Conservation (phyloP, 2,113 vertebrate species). For the Odocoileus virginianus region DNA sequence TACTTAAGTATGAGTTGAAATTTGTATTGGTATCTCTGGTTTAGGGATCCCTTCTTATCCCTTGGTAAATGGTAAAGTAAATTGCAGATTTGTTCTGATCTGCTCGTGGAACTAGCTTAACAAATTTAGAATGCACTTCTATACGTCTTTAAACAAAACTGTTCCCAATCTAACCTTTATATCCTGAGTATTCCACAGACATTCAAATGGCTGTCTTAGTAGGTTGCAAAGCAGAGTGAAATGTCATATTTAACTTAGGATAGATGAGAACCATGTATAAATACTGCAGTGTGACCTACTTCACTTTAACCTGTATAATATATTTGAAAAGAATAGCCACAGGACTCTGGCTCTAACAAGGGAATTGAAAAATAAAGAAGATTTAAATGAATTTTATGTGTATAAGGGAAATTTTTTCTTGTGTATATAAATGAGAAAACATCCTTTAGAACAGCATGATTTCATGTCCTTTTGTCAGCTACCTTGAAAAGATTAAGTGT, state of each 20-base stretch:
- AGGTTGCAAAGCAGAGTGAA: neutral
- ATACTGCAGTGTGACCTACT: neutral
- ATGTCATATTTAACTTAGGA: constrained; percentile 28
- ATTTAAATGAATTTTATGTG: constrained; percentile 10
- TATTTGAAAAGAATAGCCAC: neutral
- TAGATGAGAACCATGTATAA: neutral
- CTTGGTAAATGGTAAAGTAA: neutral
- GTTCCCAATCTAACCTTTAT: neutral
- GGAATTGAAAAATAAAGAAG: neutral
- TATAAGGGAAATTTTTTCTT: neutral
- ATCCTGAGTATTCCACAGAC: constrained; percentile 26
- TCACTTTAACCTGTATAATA: neutral
- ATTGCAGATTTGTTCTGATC: neutral
- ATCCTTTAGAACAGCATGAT: neutral
- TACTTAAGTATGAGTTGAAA: neutral
- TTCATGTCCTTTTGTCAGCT: neutral
- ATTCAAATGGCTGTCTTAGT: neutral
- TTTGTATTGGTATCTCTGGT: neutral
- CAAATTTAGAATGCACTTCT: neutral
- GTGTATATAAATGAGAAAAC: neutral
- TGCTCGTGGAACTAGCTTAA: neutral
- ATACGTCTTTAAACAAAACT: constrained; percentile 32
- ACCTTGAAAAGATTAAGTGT: neutral
- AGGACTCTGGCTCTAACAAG: neutral
- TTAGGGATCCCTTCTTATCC: neutral